Conservation (phyloP, 2,113 vertebrate species). For the Guaruba guarouba region DNA sequence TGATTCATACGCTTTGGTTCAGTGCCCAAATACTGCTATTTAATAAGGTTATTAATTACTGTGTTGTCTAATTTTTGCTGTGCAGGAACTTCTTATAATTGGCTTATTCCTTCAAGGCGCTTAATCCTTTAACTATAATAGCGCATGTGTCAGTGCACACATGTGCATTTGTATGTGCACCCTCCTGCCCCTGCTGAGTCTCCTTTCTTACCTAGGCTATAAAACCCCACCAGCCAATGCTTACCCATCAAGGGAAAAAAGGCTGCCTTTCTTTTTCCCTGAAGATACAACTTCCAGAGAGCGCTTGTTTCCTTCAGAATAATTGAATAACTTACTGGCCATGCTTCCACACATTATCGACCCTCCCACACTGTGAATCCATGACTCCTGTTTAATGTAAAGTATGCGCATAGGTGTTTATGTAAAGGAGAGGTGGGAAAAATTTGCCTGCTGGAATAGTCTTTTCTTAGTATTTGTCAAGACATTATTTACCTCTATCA, state of each 20-base stretch:
- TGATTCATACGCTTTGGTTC: constrained; percentile 64
- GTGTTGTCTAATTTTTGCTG: constrained; percentile 70
- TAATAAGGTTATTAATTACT: constrained; percentile 77
- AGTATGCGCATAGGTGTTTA: neutral
- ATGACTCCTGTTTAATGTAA: neutral
- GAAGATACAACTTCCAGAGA: neutral
- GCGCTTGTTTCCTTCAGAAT: neutral
- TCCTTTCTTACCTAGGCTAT: neutral
- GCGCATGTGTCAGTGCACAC: neutral
- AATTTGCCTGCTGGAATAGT: neutral
- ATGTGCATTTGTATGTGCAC: neutral
- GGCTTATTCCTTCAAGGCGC: constrained; percentile 54
- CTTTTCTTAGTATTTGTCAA: constrained; percentile 4
- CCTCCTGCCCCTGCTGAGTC: neutral
- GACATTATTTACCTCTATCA: neutral
- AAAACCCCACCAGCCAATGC: neutral
- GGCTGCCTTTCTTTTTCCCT: neutral
- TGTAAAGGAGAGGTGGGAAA: neutral
- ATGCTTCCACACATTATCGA: neutral
- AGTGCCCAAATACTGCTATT: constrained; percentile 73
- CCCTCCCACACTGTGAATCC: neutral
- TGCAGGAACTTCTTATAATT: constrained; percentile 69
- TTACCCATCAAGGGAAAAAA: neutral
- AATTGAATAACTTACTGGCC: neutral
- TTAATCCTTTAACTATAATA: constrained; percentile 14